Percentiles rank a stretch among this genome's conserved stretches.
phyloP scores from a whole-genome alignment of 1,140 invertebrate species.

The Brachionus asplanchnoidis region DNA sequence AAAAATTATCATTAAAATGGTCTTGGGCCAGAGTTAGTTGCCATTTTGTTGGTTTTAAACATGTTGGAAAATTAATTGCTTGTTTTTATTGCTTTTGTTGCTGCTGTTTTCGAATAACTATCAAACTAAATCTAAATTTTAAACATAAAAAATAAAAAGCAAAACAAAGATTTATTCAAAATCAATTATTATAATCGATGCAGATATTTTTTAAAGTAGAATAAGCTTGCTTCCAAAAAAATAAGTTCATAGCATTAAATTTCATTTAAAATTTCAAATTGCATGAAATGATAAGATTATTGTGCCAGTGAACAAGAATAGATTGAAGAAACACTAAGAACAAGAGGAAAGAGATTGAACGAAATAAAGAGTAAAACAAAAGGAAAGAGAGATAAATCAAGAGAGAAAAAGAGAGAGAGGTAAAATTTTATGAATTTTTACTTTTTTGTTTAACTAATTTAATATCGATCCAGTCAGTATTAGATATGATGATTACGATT shows the following conservation, averaged over 20 bases:
- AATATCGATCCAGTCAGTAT: background rate
- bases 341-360: too few species aligned
- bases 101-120: background rate
- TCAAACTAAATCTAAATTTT: background rate
- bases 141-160: background rate
- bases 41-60: background rate
- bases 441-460: background rate
- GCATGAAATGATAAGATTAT: background rate
- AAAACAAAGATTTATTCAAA: background rate
- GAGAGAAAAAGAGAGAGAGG: background rate
- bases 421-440: background rate
- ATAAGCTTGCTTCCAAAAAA: background rate
- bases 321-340: background rate
- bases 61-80: background rate
- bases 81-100: too few species aligned
- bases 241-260: background rate
- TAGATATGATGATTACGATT: background rate
- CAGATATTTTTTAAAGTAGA: background rate
- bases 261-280: background rate
- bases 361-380: background rate
- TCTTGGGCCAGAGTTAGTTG: background rate
- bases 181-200: conserved; percentile 1
- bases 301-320: background rate
- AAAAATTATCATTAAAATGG: background rate
- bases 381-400: background rate